Evolutionary conservation across 1,140 invertebrate genomes (phyloP).

Genomic region (Drosophila bipectinata): DNA sequence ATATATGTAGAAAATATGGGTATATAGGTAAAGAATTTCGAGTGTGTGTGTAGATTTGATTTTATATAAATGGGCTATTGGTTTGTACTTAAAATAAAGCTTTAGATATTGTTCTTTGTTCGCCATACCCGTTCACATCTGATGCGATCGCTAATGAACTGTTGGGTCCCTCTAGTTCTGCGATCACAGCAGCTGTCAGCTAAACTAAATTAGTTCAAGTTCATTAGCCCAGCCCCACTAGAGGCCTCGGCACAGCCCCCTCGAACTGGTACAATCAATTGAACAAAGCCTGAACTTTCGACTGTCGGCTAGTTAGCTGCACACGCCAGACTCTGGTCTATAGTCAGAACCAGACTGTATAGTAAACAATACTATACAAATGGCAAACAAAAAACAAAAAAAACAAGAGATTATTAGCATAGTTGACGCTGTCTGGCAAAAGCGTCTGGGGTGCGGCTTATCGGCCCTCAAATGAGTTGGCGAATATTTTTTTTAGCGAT

Average conservation of each 20-base stretch:
- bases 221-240: slow-evolving; percentile 47
- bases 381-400: slow-evolving; percentile 3
- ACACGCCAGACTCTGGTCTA: slow-evolving; percentile 41
- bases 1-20: slow-evolving; percentile 5
- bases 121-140: slow-evolving; percentile 16
- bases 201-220: slow-evolving; percentile 63
- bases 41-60: slow-evolving; percentile 9
- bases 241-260: background rate
- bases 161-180: background rate
- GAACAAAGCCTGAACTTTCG: slow-evolving; percentile 57
- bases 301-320: slow-evolving; percentile 44
- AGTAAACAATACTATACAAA: slow-evolving; percentile 43
- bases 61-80: slow-evolving; percentile 46
- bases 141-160: background rate
- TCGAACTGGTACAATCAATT: slow-evolving; percentile 44
- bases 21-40: slow-evolving; percentile 2
- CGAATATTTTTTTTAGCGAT: slow-evolving; percentile 24
- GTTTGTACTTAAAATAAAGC: slow-evolving; percentile 36
- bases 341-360: slow-evolving; percentile 28
- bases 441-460: slow-evolving; percentile 52
- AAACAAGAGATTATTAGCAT: slow-evolving; percentile 31
- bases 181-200: slow-evolving; percentile 31
- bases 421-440: slow-evolving; percentile 55
- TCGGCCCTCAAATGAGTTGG: slow-evolving; percentile 49
- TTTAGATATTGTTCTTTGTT: slow-evolving; percentile 43